Percentiles rank a stretch among this genome's conserved stretches.
Evolutionary conservation across 2,888 invertebrate genomes (phyloP).

Genomic region (Drosophila mimica): DNA sequence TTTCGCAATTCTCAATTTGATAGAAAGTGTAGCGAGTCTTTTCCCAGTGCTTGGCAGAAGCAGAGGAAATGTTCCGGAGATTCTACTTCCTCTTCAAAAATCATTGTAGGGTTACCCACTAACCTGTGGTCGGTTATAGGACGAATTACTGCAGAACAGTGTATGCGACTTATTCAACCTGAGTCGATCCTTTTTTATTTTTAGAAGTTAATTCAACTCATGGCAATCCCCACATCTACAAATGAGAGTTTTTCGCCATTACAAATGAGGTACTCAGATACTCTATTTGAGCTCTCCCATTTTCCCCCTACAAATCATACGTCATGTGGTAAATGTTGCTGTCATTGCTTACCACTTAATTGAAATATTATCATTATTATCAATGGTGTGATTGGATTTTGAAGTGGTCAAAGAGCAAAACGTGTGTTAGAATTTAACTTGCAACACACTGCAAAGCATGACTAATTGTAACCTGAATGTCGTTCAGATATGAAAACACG

Average conservation of each 20-base stretch:
- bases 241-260: not conserved
- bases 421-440: conserved; percentile 21
- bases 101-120: no score
- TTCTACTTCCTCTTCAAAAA: no score
- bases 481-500: conserved; percentile 50
- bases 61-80: no score
- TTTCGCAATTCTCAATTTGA: no score
- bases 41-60: no score
- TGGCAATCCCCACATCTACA: not conserved
- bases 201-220: no score
- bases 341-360: conserved; percentile 33
- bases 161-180: no score
- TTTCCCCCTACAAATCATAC: conserved; percentile 5
- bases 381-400: conserved; percentile 52
- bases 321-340: conserved; percentile 30
- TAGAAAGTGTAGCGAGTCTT: no score
- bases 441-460: conserved; percentile 20
- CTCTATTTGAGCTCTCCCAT: not conserved
- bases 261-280: not conserved
- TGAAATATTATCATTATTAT: conserved; percentile 52
- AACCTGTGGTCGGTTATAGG: no score
- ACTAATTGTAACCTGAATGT: conserved; percentile 48
- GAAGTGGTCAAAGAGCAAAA: conserved; percentile 41
- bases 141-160: no score
- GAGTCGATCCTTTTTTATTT: no score